Evolutionary conservation across 92 coral and sea anemone genomes (phyloP), one percentile per base, ranked within the genome.

Genomic region (Pocillopora meandrina): DNA sequence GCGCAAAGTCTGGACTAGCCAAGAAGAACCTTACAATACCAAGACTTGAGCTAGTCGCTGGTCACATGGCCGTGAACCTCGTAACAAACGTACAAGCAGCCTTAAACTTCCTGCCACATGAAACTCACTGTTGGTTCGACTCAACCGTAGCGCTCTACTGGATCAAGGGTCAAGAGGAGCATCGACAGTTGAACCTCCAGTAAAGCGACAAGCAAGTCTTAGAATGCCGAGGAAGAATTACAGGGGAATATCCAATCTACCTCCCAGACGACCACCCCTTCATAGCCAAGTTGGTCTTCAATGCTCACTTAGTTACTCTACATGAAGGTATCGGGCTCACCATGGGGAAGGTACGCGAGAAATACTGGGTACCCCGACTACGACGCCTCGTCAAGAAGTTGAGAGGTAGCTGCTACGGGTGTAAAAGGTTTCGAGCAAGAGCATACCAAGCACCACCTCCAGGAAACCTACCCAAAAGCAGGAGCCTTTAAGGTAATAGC

Each of bases 1-100:
- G 52, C 1, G 8, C 52, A 42, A 42, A 42, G 52, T 42, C 7
- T 3, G 8, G 52, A 42, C 68, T 2, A 68, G 58, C 19, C 31
- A 26, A 26, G 31, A 72, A 81, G 60, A 23, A 57, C n/a, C 79
- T 83, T 52, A 26, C 81, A 19, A 75, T 75, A 1, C 81, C 75
- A 19, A 55, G 76, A 33, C 61, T 76, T 0, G 88, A 84, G 23
- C 42, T 84, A 7, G 60, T 76, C 35, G 58, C 70, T 2, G 81
- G 66, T 12, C 83, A 76, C 81, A 62, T 83, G 80, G 80, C 87
- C 26, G 72, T 61, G 58, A 83, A 83, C 52, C 65, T 75, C 36
- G 65, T 83, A 36, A 47, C 65, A 0, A 73, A 83, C 60, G 70
- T 72, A 26, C 20, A 64, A 56, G 70, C 34, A 1, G 79, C 86